Evolutionary conservation across 2,797 vertebrate species (phyloP), one percentile per base, ranked within the genome.

Genomic region (Kryptopterus vitreolus): DNA sequence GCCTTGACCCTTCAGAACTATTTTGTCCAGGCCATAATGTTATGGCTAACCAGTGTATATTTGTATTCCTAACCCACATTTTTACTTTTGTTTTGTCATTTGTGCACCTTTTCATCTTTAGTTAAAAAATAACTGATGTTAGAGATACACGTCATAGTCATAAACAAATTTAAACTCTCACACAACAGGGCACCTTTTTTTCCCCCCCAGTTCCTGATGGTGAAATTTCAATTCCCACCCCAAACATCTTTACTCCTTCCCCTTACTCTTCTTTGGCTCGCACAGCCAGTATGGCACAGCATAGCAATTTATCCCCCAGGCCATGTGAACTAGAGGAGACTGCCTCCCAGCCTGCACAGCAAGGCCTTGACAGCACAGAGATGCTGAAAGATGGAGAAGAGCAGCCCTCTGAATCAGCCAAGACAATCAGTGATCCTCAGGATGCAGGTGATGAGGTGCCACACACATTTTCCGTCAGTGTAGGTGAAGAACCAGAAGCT

Each of bases 401-500:
- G 26, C 89, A 88, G 50, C 91, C 97, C 83, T 98, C 96, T 59
- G 96, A 99, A 76, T 99, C 97, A 4, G 96, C 96, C 80, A 96
- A 96, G 90, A 95, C 95, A 0, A 87, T 95, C 58, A 96, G 96
- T 73, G 95, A 96, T 66, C 90, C 88, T 0, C 90, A 87, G 69
- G 92, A 94, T 9, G 29, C 80, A 0, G 89, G 85, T 22, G 71
- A 77, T 38, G 79, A 76, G 46, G 13, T 52, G 15, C 24, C 24
- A 20, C 58, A n/a, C 9, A 70, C 29, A 22, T 33, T 43, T 11
- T 61, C 52, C 33, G 26, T 93, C 85, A 93, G 91, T 13, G 86
- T 93, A 78, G 92, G 93, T 85, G 91, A 92, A 79, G 92, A 93
- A 70, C 87, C 26, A 18, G 88, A 87, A 0, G 86, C 86, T 2